phyloP scores from a whole-genome alignment of 2,797 vertebrate genomes.

The Falco rusticolus region DNA sequence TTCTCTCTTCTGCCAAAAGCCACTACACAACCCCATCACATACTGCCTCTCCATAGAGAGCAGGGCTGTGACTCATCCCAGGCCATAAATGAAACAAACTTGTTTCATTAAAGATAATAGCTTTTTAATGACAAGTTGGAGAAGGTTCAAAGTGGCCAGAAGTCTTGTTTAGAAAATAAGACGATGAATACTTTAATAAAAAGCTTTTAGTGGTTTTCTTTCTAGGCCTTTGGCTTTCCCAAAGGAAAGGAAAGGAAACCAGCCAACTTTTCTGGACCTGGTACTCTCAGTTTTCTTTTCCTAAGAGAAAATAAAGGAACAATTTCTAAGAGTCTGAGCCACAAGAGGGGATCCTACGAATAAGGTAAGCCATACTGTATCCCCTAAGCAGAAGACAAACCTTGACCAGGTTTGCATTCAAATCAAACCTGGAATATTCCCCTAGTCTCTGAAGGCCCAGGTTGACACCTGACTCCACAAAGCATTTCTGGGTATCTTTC shows the following conservation, averaged over 20 bases:
- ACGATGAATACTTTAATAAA: constrained; percentile 24
- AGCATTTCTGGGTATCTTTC: background rate
- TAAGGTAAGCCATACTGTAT: background rate
- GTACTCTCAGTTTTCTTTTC: background rate
- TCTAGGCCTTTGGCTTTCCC: background rate
- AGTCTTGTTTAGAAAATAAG: constrained; percentile 14
- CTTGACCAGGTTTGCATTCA: background rate
- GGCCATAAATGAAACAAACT: background rate
- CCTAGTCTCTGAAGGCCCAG: background rate
- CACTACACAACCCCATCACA: background rate
- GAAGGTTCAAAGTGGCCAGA: background rate
- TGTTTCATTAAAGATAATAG: background rate
- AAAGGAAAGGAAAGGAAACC: background rate
- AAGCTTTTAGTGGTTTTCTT: constrained; percentile 29
- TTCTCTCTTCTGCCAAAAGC: background rate
- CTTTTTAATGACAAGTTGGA: background rate
- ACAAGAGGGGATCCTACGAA: background rate
- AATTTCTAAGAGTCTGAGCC: background rate
- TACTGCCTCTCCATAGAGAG: background rate
- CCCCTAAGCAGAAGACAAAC: background rate
- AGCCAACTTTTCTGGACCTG: background rate
- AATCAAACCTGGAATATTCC: background rate
- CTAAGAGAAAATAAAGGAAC: background rate
- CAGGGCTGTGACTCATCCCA: background rate
- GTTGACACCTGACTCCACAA: background rate